Conservation (phyloP, 2,797 vertebrate genomes). For the Fistularia tabacaria region DNA sequence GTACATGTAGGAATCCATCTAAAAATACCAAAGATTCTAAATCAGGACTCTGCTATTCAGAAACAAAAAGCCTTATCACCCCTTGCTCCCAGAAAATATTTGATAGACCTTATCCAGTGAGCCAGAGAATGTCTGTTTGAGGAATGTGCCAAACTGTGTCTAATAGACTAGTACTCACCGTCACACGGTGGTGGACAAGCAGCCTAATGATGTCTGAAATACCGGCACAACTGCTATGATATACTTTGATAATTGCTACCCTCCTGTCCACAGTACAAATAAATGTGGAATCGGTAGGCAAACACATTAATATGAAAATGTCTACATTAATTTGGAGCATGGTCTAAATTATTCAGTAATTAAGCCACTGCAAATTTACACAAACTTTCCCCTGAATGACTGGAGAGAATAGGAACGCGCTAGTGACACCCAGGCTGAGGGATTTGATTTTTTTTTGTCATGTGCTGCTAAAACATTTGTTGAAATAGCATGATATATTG, state of each 20-base stretch:
- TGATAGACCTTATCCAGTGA: slow-evolving; percentile 44
- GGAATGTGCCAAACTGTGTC: slow-evolving; percentile 57
- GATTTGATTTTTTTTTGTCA: slow-evolving; percentile 57
- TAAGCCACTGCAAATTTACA: slow-evolving; percentile 78
- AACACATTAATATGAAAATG: slow-evolving; percentile 82
- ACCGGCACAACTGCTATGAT: slow-evolving; percentile 64
- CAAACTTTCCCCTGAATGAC: slow-evolving; percentile 72
- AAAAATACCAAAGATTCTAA: slow-evolving; percentile 51
- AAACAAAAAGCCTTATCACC: slow-evolving; percentile 39
- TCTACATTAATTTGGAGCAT: slow-evolving; percentile 77
- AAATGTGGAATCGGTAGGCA: slow-evolving; percentile 72
- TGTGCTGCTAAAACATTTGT: slow-evolving; percentile 37
- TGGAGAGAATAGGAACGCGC: slow-evolving; percentile 59
- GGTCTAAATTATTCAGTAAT: slow-evolving; percentile 81
- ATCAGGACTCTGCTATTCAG: slow-evolving; percentile 58
- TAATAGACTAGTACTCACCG: slow-evolving; percentile 50
- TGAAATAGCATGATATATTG: slow-evolving; percentile 6
- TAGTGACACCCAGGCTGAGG: slow-evolving; percentile 42
- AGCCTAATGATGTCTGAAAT: slow-evolving; percentile 71
- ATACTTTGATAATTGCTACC: slow-evolving; percentile 69
- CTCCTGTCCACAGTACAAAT: slow-evolving; percentile 71
- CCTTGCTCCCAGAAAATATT: slow-evolving; percentile 35
- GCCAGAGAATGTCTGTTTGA: slow-evolving; percentile 46
- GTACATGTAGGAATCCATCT: slow-evolving; percentile 56
- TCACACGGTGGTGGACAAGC: slow-evolving; percentile 66